These are phyloP conservation scores for Tragulus kanchil DNA, from an alignment of 2,113 vertebrate species.

Conservation along the genomic window DNA sequence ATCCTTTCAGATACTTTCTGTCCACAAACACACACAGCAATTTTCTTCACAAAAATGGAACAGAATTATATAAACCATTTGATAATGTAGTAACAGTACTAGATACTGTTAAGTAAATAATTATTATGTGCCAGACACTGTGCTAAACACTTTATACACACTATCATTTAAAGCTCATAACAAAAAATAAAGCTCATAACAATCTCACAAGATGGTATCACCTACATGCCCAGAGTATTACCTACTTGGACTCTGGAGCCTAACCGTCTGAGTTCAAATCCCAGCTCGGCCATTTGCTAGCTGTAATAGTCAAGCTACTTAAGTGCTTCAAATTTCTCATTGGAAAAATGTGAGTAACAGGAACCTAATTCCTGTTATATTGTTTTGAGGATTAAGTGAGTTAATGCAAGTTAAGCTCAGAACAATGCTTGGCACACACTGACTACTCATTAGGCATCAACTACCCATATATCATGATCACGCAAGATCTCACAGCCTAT, in stretches of 20 bases:
- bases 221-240: background rate
- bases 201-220: background rate
- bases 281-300: background rate
- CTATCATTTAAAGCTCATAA: background rate
- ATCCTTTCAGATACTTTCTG: background rate
- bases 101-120: background rate
- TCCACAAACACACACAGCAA: background rate
- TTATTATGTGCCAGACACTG: background rate
- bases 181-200: background rate
- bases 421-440: background rate
- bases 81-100: background rate
- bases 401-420: background rate
- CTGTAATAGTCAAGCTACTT: background rate
- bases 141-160: fast-evolving
- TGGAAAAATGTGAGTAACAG: background rate
- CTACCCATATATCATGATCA: background rate
- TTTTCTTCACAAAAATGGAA: background rate
- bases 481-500: background rate
- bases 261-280: background rate
- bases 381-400: background rate
- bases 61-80: background rate
- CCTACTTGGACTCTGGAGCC: background rate
- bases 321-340: background rate
- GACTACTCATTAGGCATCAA: background rate
- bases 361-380: background rate